Conservation (phyloP, 2,888 invertebrate genomes). For the Callyntrura sp. region DNA sequence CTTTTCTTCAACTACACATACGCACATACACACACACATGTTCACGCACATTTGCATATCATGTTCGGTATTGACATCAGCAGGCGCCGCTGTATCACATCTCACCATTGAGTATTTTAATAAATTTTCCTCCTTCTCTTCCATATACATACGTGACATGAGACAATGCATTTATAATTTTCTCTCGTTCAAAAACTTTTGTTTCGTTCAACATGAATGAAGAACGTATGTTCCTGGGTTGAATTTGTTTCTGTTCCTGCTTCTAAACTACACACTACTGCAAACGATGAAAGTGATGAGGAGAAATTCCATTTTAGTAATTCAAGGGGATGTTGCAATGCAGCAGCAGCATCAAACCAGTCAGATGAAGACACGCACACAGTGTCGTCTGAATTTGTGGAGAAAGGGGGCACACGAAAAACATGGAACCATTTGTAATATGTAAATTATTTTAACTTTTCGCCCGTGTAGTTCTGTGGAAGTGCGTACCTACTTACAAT, state of each 20-base stretch:
- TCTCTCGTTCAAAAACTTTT: slow-evolving; percentile 36
- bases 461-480: not conserved
- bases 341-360: not conserved
- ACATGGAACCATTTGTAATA: not conserved
- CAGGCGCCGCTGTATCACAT: slow-evolving; percentile 1
- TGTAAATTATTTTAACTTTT: slow-evolving; percentile 11
- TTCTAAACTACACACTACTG: not conserved
- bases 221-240: no score
- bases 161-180: slow-evolving; percentile 70
- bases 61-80: slow-evolving; percentile 51
- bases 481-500: not conserved
- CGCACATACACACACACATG: not conserved
- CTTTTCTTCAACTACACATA: not conserved
- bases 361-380: slow-evolving; percentile 36
- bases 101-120: slow-evolving; percentile 41
- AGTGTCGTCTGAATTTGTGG: not conserved
- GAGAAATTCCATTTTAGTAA: slow-evolving; percentile 43
- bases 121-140: slow-evolving; percentile 36
- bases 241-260: no score
- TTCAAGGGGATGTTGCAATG: not conserved
- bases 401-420: not conserved
- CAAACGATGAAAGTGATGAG: slow-evolving; percentile 16
- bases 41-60: slow-evolving; percentile 62
- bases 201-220: slow-evolving; percentile 22
- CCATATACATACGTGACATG: not conserved